These are phyloP conservation scores for Mythimna ferrago DNA, from an alignment of 2,888 invertebrate species.

Conservation along the genomic window DNA sequence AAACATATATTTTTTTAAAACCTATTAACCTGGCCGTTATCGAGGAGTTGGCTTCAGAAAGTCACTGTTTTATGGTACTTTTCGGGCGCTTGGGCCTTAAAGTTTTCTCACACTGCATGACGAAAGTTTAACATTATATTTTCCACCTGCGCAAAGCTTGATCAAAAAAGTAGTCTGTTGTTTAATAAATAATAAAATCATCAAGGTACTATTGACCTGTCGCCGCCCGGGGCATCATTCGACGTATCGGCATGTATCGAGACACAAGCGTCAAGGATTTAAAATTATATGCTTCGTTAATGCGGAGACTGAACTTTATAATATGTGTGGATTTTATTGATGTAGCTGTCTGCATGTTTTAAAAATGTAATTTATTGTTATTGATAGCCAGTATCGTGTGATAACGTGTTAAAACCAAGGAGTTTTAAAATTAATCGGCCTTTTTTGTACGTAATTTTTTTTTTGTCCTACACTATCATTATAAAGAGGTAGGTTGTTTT, in stretches of 20 bases:
- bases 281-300: constrained; percentile 27
- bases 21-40: too few species aligned
- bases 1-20: too few species aligned
- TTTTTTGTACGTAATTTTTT: too few species aligned
- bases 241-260: constrained; percentile 2
- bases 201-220: constrained; percentile 29
- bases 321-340: constrained; percentile 28
- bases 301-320: constrained; percentile 26
- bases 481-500: too few species aligned
- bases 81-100: too few species aligned
- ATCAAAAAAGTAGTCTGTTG: neutral
- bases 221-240: constrained; percentile 19
- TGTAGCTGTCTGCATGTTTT: constrained; percentile 13
- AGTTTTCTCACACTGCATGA: too few species aligned
- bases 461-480: too few species aligned
- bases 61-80: too few species aligned
- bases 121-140: neutral
- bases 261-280: constrained; percentile 21
- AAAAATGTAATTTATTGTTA: neutral
- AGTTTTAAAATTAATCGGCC: too few species aligned
- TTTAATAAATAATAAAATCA: constrained; percentile 33
- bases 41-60: too few species aligned
- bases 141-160: neutral
- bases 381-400: neutral
- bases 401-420: too few species aligned